phyloP scores from a whole-genome alignment of 1,140 invertebrate species.

The Drosophila punjabiensis region DNA sequence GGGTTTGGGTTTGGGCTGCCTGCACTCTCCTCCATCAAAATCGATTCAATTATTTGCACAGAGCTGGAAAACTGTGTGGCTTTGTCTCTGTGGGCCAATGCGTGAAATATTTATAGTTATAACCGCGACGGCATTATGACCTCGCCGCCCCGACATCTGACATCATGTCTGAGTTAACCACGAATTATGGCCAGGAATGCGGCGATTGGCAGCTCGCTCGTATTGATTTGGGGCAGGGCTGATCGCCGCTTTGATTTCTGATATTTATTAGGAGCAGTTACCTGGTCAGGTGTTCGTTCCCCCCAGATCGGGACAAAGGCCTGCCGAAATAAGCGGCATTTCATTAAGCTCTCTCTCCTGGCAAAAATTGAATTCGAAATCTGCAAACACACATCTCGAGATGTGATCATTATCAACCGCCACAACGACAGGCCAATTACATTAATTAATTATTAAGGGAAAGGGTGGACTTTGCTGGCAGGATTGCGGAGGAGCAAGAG shows the following conservation, averaged over 20 bases:
- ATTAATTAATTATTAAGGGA: constrained; percentile 84
- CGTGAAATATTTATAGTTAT: constrained; percentile 80
- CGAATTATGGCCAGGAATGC: constrained; percentile 69
- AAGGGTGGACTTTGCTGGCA: constrained; percentile 4
- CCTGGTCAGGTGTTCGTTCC: constrained; percentile 31
- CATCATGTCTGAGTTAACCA: constrained; percentile 56
- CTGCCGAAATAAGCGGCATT: constrained; percentile 60
- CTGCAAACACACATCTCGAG: constrained; percentile 76
- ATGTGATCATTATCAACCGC: constrained; percentile 80
- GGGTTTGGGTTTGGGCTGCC: constrained; percentile 19
- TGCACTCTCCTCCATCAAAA: constrained; percentile 61
- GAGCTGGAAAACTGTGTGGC: constrained; percentile 59
- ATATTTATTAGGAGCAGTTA: constrained; percentile 39
- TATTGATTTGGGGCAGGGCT: constrained; percentile 49
- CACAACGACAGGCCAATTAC: constrained; percentile 85
- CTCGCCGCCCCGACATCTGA: constrained; percentile 59
- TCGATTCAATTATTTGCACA: constrained; percentile 72
- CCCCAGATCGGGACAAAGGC: constrained; percentile 33
- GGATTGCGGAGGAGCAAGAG: constrained; percentile 20
- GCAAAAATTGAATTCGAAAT: constrained; percentile 82
- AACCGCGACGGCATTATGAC: constrained; percentile 65
- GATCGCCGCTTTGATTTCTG: constrained; percentile 36
- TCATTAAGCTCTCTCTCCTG: constrained; percentile 29
- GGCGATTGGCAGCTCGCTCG: constrained; percentile 24
- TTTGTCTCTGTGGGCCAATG: constrained; percentile 68